Conservation (phyloP, 53 echinoderm and acorn worm genomes). For the Arbacia lixula region DNA sequence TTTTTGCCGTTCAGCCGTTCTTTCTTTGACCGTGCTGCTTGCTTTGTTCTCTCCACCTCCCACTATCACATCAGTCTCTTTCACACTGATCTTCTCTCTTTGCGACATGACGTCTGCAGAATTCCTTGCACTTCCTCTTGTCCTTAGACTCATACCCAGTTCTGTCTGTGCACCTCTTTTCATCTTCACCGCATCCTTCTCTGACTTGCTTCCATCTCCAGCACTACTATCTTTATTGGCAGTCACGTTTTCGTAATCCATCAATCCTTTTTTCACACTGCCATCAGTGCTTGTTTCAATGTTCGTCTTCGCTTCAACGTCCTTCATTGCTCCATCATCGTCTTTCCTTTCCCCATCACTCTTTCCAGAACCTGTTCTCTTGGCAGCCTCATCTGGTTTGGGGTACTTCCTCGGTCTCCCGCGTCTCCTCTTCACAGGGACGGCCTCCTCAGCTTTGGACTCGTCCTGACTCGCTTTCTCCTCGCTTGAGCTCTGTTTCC, state of each 20-base stretch:
- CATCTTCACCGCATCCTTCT: neutral
- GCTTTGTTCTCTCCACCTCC: neutral
- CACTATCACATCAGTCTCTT: conserved; percentile 2
- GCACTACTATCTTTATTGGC: too few species aligned
- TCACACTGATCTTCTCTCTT: neutral
- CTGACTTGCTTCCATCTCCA: too few species aligned
- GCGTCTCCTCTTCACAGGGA: conserved; percentile 7
- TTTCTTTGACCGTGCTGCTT: neutral
- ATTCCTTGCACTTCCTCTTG: conserved; percentile 3
- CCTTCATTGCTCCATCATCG: neutral
- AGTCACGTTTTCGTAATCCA: too few species aligned
- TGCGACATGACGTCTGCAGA: conserved; percentile 24
- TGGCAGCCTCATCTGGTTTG: neutral
- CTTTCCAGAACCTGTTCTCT: neutral
- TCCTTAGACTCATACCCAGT: conserved; percentile 10
- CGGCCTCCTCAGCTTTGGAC: conserved; percentile 19
- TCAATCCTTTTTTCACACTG: too few species aligned
- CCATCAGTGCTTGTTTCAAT: too few species aligned
- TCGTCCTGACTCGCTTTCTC: conserved; percentile 12
- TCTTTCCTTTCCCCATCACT: neutral
- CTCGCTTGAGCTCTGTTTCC: conserved; percentile 41
- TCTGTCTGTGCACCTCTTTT: neutral
- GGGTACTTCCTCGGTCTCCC: conserved; percentile 28
- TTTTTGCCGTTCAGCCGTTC: neutral
- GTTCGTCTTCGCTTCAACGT: too few species aligned